These are phyloP conservation scores for Callosobruchus maculatus DNA, from an alignment of 2,888 invertebrate genomes.

Conservation along the genomic window DNA sequence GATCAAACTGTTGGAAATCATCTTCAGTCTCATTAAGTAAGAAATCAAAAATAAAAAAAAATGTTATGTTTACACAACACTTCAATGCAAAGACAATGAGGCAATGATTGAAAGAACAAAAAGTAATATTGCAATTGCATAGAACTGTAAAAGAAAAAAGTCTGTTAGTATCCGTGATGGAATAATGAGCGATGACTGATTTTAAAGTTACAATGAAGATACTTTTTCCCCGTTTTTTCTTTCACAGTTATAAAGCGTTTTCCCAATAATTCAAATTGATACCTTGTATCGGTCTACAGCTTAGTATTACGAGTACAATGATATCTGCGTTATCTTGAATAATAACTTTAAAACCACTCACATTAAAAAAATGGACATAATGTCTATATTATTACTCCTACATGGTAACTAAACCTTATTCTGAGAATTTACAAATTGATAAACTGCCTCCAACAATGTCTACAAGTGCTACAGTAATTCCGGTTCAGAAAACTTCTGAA, in stretches of 20 bases:
- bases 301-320: no score
- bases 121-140: slow-evolving; percentile 29
- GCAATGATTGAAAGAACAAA: slow-evolving; percentile 28
- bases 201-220: neutral
- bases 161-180: neutral
- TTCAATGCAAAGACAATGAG: slow-evolving; percentile 11
- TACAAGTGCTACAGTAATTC: no score
- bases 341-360: neutral
- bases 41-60: neutral
- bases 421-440: no score
- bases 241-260: neutral
- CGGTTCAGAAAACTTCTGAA: no score
- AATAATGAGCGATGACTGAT: slow-evolving; percentile 9
- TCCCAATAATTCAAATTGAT: no score
- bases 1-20: neutral
- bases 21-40: neutral
- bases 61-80: neutral
- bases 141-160: slow-evolving; percentile 32
- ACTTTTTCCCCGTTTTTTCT: neutral
- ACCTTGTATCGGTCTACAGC: no score
- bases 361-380: neutral
- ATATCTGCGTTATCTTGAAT: no score
- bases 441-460: no score
- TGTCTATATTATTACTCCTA: neutral
- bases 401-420: no score